These are phyloP conservation scores for Stegophylla sp. DNA, from an alignment of 2,888 invertebrate genomes.

Conservation along the genomic window DNA sequence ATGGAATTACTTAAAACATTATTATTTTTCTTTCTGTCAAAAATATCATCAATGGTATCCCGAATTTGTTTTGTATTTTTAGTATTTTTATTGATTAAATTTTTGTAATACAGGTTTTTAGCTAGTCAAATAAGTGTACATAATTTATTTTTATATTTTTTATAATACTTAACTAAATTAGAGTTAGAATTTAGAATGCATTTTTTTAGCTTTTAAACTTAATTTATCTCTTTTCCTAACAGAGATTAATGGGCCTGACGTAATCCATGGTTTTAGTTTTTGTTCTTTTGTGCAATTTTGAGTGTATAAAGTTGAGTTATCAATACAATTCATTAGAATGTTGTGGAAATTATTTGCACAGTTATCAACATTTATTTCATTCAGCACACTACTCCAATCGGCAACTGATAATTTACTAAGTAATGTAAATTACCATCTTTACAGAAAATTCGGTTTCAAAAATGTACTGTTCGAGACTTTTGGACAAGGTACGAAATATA, in stretches of 20 bases:
- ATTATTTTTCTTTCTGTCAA: not conserved
- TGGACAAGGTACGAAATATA: too few species aligned
- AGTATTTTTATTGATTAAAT: not conserved
- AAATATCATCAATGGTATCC: not conserved
- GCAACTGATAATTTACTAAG: not conserved
- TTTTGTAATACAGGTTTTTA: constrained; percentile 13
- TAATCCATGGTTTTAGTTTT: not conserved
- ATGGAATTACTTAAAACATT: not conserved
- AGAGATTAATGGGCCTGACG: not conserved
- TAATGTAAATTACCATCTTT: too few species aligned
- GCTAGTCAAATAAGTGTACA: not conserved
- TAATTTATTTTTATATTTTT: constrained; percentile 8
- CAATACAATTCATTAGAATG: not conserved
- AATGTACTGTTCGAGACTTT: too few species aligned
- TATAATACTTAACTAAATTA: constrained; percentile 17
- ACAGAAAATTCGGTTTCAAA: too few species aligned
- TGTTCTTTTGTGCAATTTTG: not conserved
- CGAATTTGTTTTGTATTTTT: not conserved
- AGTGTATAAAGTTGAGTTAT: not conserved
- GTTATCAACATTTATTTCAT: constrained; percentile 5
- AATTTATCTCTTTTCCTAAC: constrained; percentile 19
- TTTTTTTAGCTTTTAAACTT: constrained; percentile 1
- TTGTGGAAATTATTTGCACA: constrained; percentile 16
- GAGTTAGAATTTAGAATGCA: not conserved
- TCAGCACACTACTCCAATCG: not conserved